Percentiles rank a stretch among this genome's conserved stretches.
phyloP scores from a whole-genome alignment of 2,113 vertebrate genomes.

The Pteronura brasiliensis region DNA sequence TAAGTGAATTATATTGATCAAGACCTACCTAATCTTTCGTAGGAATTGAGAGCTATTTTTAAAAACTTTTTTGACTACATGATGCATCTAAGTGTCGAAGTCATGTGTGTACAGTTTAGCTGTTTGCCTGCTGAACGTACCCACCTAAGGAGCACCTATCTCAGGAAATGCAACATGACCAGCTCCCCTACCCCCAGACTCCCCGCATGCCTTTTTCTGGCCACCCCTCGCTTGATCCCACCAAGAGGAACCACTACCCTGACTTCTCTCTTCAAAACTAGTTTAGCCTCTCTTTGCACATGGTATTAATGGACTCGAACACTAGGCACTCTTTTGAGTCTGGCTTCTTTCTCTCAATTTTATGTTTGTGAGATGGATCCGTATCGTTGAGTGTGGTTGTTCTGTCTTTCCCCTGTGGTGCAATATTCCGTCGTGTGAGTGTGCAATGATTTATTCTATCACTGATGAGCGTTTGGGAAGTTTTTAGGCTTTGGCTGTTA shows the following conservation, averaged over 20 bases:
- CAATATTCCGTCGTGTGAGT: fast-evolving
- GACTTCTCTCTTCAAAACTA: background rate
- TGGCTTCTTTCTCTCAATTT: background rate
- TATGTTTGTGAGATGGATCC: background rate
- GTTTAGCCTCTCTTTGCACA: background rate
- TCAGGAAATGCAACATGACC: fast-evolving
- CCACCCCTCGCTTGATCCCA: fast-evolving
- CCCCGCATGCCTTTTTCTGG: fast-evolving
- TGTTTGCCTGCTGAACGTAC: background rate
- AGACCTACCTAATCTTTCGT: background rate
- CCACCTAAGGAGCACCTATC: fast-evolving
- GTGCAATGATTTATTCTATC: background rate
- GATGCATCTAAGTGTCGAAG: background rate
- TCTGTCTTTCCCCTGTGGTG: background rate
- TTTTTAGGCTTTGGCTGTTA: background rate
- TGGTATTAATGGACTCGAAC: background rate
- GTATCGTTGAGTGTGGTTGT: fast-evolving
- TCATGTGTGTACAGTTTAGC: background rate
- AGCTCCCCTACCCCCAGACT: background rate
- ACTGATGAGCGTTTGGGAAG: too few relatives aligned
- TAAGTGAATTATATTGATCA: background rate
- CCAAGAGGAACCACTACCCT: too few relatives aligned
- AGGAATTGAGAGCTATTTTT: background rate
- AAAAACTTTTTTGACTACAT: background rate
- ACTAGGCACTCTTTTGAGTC: background rate